Evolutionary conservation across 92 coral and sea anemone species (phyloP).

Genomic region (Nematostella vectensis): DNA sequence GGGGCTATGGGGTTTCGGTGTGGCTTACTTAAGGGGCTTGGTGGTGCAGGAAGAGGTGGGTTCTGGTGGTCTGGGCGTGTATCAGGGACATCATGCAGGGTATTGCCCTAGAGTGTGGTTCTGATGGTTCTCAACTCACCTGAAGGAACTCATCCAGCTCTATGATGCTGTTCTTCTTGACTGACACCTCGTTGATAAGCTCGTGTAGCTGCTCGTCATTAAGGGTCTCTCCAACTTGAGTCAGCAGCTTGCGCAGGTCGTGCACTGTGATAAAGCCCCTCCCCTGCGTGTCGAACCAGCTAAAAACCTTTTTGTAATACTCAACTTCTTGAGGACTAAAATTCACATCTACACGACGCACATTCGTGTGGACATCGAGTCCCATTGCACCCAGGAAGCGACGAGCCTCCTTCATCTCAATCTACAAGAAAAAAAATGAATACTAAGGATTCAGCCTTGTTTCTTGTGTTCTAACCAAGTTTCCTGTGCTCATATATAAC

Average conservation of each 20-base stretch:
- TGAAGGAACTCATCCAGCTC: constrained; percentile 82
- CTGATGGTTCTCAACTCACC: constrained; percentile 16
- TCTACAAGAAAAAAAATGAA: constrained; percentile 21
- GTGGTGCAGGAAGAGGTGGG: too few species aligned
- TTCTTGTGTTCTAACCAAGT: too few species aligned
- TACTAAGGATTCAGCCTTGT: neutral
- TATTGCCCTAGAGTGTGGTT: too few species aligned
- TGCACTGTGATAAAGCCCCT: constrained; percentile 45
- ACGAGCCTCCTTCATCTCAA: constrained; percentile 58
- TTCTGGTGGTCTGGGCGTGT: too few species aligned
- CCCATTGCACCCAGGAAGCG: constrained; percentile 86
- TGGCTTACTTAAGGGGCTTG: too few species aligned
- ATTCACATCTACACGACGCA: constrained; percentile 62
- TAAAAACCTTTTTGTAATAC: constrained; percentile 49
- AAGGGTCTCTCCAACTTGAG: constrained; percentile 60
- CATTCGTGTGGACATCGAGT: constrained; percentile 54
- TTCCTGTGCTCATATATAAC: too few species aligned
- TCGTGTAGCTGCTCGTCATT: constrained; percentile 63
- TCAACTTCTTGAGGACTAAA: constrained; percentile 55
- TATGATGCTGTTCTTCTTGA: constrained; percentile 50
- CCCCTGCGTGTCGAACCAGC: constrained; percentile 45
- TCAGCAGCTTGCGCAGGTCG: constrained; percentile 51
- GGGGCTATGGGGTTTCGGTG: too few species aligned
- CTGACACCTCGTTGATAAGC: constrained; percentile 72
- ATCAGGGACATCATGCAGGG: too few species aligned